Percentiles rank a stretch among this genome's conserved stretches.
Evolutionary conservation across 2,113 vertebrate species (phyloP).

Genomic region (Heterocephalus glaber): DNA sequence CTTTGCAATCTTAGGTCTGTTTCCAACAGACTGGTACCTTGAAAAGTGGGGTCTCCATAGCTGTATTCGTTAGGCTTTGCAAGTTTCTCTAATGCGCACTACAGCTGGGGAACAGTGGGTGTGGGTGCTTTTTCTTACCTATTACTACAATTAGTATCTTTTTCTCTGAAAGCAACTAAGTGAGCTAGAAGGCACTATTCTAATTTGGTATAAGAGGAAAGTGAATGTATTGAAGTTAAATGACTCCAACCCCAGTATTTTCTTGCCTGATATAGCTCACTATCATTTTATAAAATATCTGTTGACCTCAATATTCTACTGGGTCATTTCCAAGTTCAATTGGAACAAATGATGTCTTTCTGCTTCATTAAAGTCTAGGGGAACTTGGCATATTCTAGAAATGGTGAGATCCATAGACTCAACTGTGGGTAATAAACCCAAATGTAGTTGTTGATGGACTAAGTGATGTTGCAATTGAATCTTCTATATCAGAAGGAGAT

Average conservation of each 20-base stretch:
- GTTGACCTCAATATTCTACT: background rate
- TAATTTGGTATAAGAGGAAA: background rate
- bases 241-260: background rate
- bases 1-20: background rate
- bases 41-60: background rate
- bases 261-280: background rate
- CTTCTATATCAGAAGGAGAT: background rate
- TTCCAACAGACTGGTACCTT: background rate
- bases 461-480: background rate
- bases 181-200: background rate
- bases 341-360: background rate
- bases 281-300: constrained; percentile 41
- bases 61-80: background rate
- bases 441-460: background rate
- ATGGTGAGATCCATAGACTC: background rate
- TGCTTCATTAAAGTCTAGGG: background rate
- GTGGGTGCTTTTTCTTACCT: background rate
- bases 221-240: background rate
- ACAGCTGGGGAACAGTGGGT: background rate
- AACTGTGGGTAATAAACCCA: background rate
- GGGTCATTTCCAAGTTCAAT: constrained; percentile 15
- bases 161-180: background rate
- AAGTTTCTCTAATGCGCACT: background rate
- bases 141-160: background rate
- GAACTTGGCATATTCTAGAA: background rate